Percentiles rank a stretch among this genome's conserved stretches.
phyloP scores from a whole-genome alignment of 2,888 invertebrate species.

The Mesodorylaimus sp. region DNA sequence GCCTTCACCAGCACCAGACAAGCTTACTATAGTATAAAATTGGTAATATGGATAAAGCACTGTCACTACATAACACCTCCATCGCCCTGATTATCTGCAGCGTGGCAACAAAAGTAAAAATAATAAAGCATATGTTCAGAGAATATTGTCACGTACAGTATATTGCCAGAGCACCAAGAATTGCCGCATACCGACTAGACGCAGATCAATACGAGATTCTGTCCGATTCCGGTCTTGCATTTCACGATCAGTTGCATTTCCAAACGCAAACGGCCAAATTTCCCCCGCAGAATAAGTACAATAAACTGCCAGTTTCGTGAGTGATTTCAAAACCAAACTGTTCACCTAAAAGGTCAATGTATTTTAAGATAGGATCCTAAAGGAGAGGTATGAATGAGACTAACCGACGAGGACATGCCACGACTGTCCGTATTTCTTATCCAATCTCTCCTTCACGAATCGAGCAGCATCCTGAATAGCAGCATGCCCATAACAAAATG shows the following conservation, averaged over 20 bases:
- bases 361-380: neutral
- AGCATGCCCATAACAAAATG: neutral
- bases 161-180: too few relatives aligned
- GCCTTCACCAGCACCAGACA: too few relatives aligned
- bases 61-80: too few relatives aligned
- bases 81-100: too few relatives aligned
- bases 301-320: constrained; percentile 65
- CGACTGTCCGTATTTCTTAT: constrained; percentile 79
- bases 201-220: too few relatives aligned
- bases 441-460: constrained; percentile 81
- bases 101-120: too few relatives aligned
- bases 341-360: constrained; percentile 41
- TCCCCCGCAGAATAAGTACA: constrained; percentile 76
- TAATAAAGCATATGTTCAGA: too few relatives aligned
- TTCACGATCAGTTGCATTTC: constrained; percentile 30
- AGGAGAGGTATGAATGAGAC: neutral
- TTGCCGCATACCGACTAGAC: too few relatives aligned
- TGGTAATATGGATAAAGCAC: too few relatives aligned
- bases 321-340: constrained; percentile 81
- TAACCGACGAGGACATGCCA: constrained; percentile 73
- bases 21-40: too few relatives aligned
- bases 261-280: constrained; percentile 69
- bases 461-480: constrained; percentile 58
- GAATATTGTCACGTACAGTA: too few relatives aligned
- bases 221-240: too few relatives aligned